Conservation (phyloP, 2,888 invertebrate genomes). For the Pocota personata region DNA sequence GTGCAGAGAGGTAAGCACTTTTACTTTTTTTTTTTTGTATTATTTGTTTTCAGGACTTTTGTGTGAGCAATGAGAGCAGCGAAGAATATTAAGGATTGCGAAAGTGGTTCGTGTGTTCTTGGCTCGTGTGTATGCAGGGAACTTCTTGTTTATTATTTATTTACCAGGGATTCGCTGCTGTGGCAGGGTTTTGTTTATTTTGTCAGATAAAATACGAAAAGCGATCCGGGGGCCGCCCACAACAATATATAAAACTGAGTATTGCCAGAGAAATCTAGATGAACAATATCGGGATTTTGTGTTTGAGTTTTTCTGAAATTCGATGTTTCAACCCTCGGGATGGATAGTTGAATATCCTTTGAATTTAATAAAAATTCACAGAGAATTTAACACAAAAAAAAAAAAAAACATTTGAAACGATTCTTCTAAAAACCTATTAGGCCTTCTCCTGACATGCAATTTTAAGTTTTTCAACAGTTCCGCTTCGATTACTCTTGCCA, state of each 20-base stretch:
- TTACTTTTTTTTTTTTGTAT: conserved; percentile 7
- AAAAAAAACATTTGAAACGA: too few relatives aligned
- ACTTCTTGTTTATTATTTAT: conserved; percentile 24
- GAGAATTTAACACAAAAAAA: too few relatives aligned
- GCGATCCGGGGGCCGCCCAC: background rate
- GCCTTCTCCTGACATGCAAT: too few relatives aligned
- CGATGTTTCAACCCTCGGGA: too few relatives aligned
- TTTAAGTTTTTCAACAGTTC: too few relatives aligned
- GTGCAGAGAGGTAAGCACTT: conserved; percentile 87
- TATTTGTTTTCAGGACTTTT: conserved; percentile 27
- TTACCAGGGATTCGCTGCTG: conserved; percentile 17
- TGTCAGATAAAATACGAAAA: conserved; percentile 9
- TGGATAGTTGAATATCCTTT: too few relatives aligned
- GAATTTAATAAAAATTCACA: too few relatives aligned
- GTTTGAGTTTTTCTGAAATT: too few relatives aligned
- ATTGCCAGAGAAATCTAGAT: background rate
- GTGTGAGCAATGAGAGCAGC: background rate
- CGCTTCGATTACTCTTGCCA: too few relatives aligned
- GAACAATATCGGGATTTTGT: background rate
- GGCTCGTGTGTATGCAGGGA: background rate
- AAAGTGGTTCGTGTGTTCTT: background rate
- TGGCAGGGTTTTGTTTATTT: background rate
- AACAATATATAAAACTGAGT: background rate
- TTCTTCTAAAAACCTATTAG: too few relatives aligned
- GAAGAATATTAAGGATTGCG: conserved; percentile 25